A percentile compares a stretch with the other conserved stretches of the same genome.
phyloP scores from a whole-genome alignment of 2,797 vertebrate genomes.

The Calcarius lapponicus region DNA sequence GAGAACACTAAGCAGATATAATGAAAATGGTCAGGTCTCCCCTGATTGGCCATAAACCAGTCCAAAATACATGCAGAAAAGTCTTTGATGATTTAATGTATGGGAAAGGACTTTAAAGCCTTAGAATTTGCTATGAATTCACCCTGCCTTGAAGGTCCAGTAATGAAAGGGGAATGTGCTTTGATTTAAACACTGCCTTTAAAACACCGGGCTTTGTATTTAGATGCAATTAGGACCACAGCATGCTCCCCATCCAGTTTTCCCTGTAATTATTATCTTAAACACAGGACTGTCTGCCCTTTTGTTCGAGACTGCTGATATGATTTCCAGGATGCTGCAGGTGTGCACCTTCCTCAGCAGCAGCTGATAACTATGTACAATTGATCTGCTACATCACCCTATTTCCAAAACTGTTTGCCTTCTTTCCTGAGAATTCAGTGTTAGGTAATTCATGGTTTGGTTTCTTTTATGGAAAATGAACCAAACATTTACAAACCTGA shows the following conservation, averaged over 20 bases:
- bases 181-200: conserved; percentile 42
- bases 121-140: conserved; percentile 51
- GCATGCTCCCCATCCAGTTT: neutral
- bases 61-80: conserved; percentile 9
- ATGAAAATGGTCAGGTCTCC: neutral
- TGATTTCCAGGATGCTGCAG: conserved; percentile 46
- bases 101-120: conserved; percentile 48
- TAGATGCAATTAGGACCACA: conserved; percentile 62
- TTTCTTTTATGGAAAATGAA: neutral
- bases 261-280: conserved; percentile 62
- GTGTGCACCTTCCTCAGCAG: conserved; percentile 24
- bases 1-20: neutral
- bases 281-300: conserved; percentile 17
- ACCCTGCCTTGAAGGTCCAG: conserved; percentile 39
- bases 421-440: neutral
- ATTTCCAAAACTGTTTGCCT: neutral
- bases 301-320: conserved; percentile 24
- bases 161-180: conserved; percentile 56
- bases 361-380: neutral
- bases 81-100: conserved; percentile 49
- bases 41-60: neutral
- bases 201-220: conserved; percentile 44
- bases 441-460: neutral
- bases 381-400: neutral
- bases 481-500: neutral